Percentiles rank a stretch among this genome's conserved stretches.
Evolutionary conservation across 2,888 invertebrate species (phyloP).

Genomic region (Oasisia sp.): DNA sequence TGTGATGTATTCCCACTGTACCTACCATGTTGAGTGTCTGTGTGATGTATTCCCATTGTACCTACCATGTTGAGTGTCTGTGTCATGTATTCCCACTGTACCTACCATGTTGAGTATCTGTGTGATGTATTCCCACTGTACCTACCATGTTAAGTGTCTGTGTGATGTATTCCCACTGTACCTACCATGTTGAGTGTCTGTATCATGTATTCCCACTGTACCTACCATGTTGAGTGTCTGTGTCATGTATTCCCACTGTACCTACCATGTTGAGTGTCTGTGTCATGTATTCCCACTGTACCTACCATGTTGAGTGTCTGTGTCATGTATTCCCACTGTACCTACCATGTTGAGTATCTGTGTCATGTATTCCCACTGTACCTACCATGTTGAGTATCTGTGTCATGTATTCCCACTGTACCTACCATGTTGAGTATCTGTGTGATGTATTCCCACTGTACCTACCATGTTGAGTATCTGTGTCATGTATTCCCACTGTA

Average conservation of each 20-base stretch:
- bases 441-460: constrained; percentile 67
- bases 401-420: constrained; percentile 67
- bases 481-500: constrained; percentile 67
- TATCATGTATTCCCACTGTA: constrained; percentile 67
- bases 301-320: constrained; percentile 77
- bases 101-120: constrained; percentile 77
- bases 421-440: constrained; percentile 77
- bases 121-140: constrained; percentile 67
- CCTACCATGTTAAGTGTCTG: constrained; percentile 77
- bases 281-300: constrained; percentile 67
- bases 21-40: constrained; percentile 77
- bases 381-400: constrained; percentile 77
- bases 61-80: constrained; percentile 77
- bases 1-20: constrained; percentile 67
- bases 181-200: constrained; percentile 77
- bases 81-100: constrained; percentile 67
- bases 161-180: constrained; percentile 67
- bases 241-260: constrained; percentile 67
- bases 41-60: constrained; percentile 67
- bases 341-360: constrained; percentile 77
- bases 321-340: constrained; percentile 67
- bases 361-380: constrained; percentile 67
- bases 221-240: constrained; percentile 77
- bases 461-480: constrained; percentile 77
- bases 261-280: constrained; percentile 77